Percentiles rank a stretch among this genome's conserved stretches.
Evolutionary conservation across 2,797 vertebrate species (phyloP).

Genomic region (Rhinatrema bivittatum): DNA sequence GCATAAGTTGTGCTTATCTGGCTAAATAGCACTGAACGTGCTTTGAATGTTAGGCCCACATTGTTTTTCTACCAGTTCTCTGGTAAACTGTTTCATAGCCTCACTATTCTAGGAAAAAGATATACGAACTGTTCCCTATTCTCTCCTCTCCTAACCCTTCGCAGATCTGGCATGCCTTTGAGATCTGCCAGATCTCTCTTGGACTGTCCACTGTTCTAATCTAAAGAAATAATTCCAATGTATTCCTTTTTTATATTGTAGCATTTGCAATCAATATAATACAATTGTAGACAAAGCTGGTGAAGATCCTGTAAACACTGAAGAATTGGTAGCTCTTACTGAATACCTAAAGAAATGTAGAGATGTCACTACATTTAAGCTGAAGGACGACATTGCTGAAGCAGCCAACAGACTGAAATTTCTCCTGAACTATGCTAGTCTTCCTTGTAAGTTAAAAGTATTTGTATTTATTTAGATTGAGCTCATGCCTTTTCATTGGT

Average conservation of each 20-base stretch:
- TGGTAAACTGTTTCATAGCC: no score
- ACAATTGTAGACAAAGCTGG: conserved; percentile 62
- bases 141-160: neutral
- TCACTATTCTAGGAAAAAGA: no score
- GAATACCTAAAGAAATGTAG: conserved; percentile 63
- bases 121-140: neutral
- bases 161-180: no score
- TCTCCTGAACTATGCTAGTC: conserved; percentile 69
- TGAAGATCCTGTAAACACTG: conserved; percentile 58
- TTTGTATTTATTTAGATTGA: neutral
- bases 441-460: conserved; percentile 62
- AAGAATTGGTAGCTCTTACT: conserved; percentile 66
- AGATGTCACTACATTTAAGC: conserved; percentile 66
- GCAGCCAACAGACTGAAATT: conserved; percentile 64
- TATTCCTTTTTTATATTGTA: conserved; percentile 29
- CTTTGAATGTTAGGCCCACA: no score
- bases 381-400: conserved; percentile 62
- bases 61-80: no score
- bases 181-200: no score
- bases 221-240: neutral
- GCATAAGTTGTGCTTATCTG: no score
- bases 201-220: no score
- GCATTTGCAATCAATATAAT: conserved; percentile 72
- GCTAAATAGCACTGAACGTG: no score
- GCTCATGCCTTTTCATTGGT: neutral